These are phyloP conservation scores for Ecliptopera silaceata DNA, from an alignment of 2,888 invertebrate genomes.

Conservation along the genomic window DNA sequence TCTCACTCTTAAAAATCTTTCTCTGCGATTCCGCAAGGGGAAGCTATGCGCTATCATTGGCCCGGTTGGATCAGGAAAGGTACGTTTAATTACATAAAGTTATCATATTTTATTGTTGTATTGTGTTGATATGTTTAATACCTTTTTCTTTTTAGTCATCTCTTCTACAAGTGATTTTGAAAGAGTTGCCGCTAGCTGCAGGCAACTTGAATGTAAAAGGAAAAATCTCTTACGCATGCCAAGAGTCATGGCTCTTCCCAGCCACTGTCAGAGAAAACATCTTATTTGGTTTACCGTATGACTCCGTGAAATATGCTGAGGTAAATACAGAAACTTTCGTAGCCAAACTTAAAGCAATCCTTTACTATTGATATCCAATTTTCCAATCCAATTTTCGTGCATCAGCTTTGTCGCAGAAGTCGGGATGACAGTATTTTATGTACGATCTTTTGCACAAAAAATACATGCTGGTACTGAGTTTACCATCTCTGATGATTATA, in stretches of 20 bases:
- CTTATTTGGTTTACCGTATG: conserved; percentile 87
- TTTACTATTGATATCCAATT: too few species aligned
- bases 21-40: conserved; percentile 81
- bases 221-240: conserved; percentile 88
- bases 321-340: conserved; percentile 42
- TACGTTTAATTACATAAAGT: conserved; percentile 41
- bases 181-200: conserved; percentile 84
- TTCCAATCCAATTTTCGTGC: too few species aligned
- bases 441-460: too few species aligned
- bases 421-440: too few species aligned
- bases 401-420: too few species aligned
- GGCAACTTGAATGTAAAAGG: conserved; percentile 86
- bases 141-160: conserved; percentile 75
- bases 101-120: too few species aligned
- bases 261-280: conserved; percentile 92
- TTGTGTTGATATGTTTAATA: too few species aligned
- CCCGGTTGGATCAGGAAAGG: conserved; percentile 93
- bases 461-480: too few species aligned
- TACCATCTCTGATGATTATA: too few species aligned
- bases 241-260: conserved; percentile 93
- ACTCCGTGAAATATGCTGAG: conserved; percentile 85
- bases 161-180: conserved; percentile 86
- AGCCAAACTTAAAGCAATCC: too few species aligned
- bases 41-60: conserved; percentile 92
- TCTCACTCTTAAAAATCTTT: conserved; percentile 80